Conservation (phyloP, 2,888 invertebrate genomes). For the Ditylenchus weischeri region DNA sequence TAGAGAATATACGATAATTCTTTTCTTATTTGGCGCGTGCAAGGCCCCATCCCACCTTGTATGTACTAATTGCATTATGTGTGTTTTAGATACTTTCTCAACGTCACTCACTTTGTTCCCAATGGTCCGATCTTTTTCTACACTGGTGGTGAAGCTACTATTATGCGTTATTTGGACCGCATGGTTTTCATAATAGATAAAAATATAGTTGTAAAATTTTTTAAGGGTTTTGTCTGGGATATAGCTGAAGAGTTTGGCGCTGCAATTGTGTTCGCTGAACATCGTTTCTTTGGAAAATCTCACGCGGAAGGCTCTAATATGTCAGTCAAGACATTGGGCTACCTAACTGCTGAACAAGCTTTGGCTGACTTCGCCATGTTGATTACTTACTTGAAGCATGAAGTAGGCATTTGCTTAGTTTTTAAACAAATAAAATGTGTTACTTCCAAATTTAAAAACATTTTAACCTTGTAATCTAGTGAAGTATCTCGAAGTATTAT, state of each 20-base stretch:
- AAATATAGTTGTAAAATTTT: conserved; percentile 14
- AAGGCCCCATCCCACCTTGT: no score
- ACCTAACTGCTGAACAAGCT: conserved; percentile 73
- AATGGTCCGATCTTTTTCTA: conserved; percentile 80
- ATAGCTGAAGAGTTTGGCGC: conserved; percentile 77
- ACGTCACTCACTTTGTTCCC: conserved; percentile 69
- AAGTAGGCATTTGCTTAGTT: not conserved
- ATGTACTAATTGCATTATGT: no score
- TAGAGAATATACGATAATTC: no score
- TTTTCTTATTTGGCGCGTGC: no score
- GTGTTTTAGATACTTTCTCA: conserved; percentile 71
- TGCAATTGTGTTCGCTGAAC: conserved; percentile 84
- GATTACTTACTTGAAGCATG: conserved; percentile 69
- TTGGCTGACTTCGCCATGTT: conserved; percentile 85
- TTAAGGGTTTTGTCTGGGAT: conserved; percentile 85
- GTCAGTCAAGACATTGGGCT: conserved; percentile 62
- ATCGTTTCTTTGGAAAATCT: conserved; percentile 88
- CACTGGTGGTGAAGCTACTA: conserved; percentile 91
- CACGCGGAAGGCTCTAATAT: conserved; percentile 77
- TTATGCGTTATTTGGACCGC: conserved; percentile 82
- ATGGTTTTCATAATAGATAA: conserved; percentile 63
- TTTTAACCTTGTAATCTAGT: no score
- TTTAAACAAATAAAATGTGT: no score
- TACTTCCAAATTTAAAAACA: no score
- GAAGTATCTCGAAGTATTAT: no score